phyloP scores from a whole-genome alignment of 2,113 vertebrate genomes.

The Lanius collurio region DNA sequence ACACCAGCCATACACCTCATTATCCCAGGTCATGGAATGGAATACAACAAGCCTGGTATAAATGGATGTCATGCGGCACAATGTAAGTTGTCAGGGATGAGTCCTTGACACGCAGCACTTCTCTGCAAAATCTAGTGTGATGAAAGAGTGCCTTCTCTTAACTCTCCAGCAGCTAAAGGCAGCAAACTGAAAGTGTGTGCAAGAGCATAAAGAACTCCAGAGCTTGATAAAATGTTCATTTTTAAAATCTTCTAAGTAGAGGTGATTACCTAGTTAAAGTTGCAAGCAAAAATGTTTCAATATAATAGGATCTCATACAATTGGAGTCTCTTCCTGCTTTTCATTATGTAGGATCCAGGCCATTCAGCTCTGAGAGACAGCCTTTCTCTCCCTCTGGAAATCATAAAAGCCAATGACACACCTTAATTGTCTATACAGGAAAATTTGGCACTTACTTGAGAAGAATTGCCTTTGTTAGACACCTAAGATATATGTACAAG shows the following conservation, averaged over 20 bases:
- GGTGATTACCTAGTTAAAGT: neutral
- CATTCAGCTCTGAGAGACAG: neutral
- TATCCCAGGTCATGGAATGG: neutral
- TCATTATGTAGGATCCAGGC: neutral
- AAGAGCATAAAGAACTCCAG: neutral
- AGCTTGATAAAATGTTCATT: neutral
- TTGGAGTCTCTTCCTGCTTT: neutral
- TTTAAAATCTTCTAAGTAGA: neutral
- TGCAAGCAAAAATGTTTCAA: neutral
- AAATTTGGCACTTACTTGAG: neutral
- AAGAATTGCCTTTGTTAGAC: neutral
- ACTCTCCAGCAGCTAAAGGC: neutral
- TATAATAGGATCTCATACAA: neutral
- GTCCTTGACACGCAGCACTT: neutral
- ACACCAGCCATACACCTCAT: neutral
- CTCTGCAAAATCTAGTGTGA: neutral
- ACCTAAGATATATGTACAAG: neutral
- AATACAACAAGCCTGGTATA: neutral
- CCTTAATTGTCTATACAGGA: neutral
- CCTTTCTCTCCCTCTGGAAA: neutral
- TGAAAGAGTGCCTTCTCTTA: neutral
- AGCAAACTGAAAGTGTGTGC: neutral
- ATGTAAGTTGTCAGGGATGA: neutral
- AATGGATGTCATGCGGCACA: constrained; percentile 12
- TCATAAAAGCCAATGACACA: neutral